Base-by-base conservation (phyloP, 1,140 invertebrate genomes). In the Metaphire vulgaris region DNA sequence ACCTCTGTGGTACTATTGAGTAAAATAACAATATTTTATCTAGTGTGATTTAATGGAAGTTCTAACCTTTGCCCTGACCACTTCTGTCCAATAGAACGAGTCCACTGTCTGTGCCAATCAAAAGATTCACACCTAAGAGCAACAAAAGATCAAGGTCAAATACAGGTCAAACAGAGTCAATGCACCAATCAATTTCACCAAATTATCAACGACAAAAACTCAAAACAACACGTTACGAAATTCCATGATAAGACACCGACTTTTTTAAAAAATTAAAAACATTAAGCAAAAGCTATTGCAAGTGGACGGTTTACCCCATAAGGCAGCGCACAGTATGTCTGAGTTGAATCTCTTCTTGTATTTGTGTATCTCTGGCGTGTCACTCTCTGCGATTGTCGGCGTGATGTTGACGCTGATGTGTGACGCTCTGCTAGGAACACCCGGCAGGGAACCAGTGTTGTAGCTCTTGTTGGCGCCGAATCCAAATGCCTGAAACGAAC, bases 61-160 rank as follows among this genome's bases (percentile, higher is more conserved):
- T 66, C 56, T 67, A 31, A 78, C 77, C 77, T 78, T 75, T 78
- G 73, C 77, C 77, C 41, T 78, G 77, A 31, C 98, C 98, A 81
- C 95, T 97, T 82, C 98, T 90, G 87, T 99, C 98, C 77, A 99
- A 87, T 29, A 99, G 88, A 94, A 99, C 98, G 64, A 99, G 87
- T 72, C 97, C 98, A 87, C 95, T 98, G 87, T 99, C 97, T 29
- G 97, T 99, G 15, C 97, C 98, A 85, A 99, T 99, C 70, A 99
- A 88, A 77, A 99, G 88, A 88, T 99, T 99, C 6, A 99, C 98
- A 79, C 95, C 93, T 95, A 84, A 12, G 86, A 72, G 33, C 30
- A 33, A 21, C n/a, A n/a, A n/a, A n/a, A n/a, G n/a, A n/a, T n/a
- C n/a, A n/a, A n/a, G n/a, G n/a, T n/a, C n/a, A n/a, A n/a, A n/a